These are phyloP conservation scores for Lepus oiostolus DNA, from an alignment of 2,797 vertebrate genomes.

Conservation along the genomic window DNA sequence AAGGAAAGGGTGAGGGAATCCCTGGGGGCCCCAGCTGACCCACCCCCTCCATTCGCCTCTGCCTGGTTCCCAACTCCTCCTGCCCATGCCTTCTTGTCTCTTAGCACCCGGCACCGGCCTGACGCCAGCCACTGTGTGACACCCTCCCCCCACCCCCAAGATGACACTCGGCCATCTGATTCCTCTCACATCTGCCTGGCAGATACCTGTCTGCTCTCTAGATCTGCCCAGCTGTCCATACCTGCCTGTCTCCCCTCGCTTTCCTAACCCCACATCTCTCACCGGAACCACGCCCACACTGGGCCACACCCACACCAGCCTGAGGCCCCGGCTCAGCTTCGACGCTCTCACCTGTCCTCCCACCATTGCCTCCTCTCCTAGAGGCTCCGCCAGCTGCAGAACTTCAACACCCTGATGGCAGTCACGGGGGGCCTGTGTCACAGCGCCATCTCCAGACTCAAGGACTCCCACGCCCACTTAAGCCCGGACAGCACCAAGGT, in stretches of 20 bases:
- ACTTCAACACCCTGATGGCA: constrained; percentile 97
- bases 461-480: constrained; percentile 93
- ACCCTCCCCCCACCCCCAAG: not conserved
- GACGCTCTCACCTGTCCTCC: not conserved
- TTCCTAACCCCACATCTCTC: not conserved
- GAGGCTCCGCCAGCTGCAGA: constrained; percentile 93
- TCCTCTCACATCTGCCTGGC: not conserved
- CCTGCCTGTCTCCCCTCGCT: not conserved
- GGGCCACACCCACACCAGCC: not conserved
- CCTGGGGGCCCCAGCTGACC: not conserved
- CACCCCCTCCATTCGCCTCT: not conserved
- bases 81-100: not conserved
- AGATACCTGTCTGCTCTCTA: not conserved
- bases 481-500: constrained; percentile 95
- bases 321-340: not conserved
- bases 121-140: not conserved
- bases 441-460: constrained; percentile 95
- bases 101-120: too few species aligned
- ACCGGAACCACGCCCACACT: not conserved
- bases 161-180: not conserved
- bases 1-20: not conserved
- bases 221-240: not conserved
- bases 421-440: constrained; percentile 95
- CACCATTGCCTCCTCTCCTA: constrained; percentile 76
- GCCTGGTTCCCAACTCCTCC: not conserved